phyloP scores from a whole-genome alignment of 2,797 vertebrate species.

The Cephalopachus bancanus region DNA sequence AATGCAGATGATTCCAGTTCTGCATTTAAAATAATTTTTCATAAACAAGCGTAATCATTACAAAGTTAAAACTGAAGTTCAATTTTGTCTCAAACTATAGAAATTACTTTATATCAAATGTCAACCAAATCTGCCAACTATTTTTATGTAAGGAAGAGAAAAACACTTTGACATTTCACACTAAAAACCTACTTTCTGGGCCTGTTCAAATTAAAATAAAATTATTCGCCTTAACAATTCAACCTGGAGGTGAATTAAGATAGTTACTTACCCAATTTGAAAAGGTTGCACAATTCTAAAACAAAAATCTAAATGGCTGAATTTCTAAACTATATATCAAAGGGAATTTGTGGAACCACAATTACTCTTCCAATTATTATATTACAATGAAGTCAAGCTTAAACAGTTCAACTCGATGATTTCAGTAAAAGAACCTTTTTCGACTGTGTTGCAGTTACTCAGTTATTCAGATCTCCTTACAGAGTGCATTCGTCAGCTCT shows the following conservation, averaged over 20 bases:
- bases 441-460: not conserved
- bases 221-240: slow-evolving; percentile 62
- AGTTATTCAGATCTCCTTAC: not conserved
- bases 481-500: not conserved
- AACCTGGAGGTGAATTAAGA: slow-evolving; percentile 62
- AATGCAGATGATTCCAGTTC: slow-evolving; percentile 61
- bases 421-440: slow-evolving; percentile 28
- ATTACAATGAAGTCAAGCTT: not conserved
- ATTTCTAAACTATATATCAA: slow-evolving; percentile 29
- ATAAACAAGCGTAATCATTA: slow-evolving; percentile 62
- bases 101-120: slow-evolving; percentile 67
- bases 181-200: slow-evolving; percentile 52
- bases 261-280: slow-evolving; percentile 46
- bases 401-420: not conserved
- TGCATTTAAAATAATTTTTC: slow-evolving; percentile 74
- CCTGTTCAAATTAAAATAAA: slow-evolving; percentile 59
- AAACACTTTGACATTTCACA: slow-evolving; percentile 63
- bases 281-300: slow-evolving; percentile 29
- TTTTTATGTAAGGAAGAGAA: slow-evolving; percentile 54
- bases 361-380: slow-evolving; percentile 4
- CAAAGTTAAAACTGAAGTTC: slow-evolving; percentile 66
- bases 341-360: not conserved
- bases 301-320: slow-evolving; percentile 46
- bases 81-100: slow-evolving; percentile 53
- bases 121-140: slow-evolving; percentile 61